Evolutionary conservation across 2,888 invertebrate genomes (phyloP).

Genomic region (Matsumyia berberina): DNA sequence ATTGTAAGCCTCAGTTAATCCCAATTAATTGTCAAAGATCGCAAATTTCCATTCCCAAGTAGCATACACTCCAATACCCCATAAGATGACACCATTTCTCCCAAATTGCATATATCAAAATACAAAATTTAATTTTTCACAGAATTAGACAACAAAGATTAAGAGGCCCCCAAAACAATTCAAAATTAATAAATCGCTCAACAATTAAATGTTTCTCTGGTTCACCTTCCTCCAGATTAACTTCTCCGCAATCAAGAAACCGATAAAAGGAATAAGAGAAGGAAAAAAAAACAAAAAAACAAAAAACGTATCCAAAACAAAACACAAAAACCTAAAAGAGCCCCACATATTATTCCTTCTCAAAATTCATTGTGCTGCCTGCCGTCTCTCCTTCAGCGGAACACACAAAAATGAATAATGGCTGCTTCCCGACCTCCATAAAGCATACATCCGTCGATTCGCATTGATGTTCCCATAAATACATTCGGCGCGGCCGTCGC

Average conservation of each 20-base stretch:
- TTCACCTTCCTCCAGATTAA: constrained; percentile 28
- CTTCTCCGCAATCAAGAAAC: constrained; percentile 67
- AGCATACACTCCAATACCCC: background rate
- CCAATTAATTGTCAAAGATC: no score
- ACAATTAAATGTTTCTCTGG: constrained; percentile 50
- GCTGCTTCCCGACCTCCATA: constrained; percentile 82
- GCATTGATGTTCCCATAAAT: constrained; percentile 82
- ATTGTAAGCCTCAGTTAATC: no score
- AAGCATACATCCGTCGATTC: constrained; percentile 82
- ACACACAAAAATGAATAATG: constrained; percentile 83
- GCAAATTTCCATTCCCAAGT: background rate
- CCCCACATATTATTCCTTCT: constrained; percentile 66
- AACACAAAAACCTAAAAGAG: constrained; percentile 34
- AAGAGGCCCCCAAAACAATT: constrained; percentile 24
- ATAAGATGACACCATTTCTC: background rate
- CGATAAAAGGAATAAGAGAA: constrained; percentile 49
- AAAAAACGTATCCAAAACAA: constrained; percentile 67
- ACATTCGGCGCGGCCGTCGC: constrained; percentile 74
- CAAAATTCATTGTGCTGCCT: constrained; percentile 68
- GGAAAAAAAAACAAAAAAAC: constrained; percentile 59
- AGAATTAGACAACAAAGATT: constrained; percentile 7
- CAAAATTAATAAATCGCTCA: constrained; percentile 52
- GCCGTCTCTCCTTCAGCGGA: constrained; percentile 67
- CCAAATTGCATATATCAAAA: background rate
- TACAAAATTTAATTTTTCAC: constrained; percentile 1